Base-by-base conservation (phyloP, 1,140 invertebrate genomes). In the Spodoptera litura region DNA sequence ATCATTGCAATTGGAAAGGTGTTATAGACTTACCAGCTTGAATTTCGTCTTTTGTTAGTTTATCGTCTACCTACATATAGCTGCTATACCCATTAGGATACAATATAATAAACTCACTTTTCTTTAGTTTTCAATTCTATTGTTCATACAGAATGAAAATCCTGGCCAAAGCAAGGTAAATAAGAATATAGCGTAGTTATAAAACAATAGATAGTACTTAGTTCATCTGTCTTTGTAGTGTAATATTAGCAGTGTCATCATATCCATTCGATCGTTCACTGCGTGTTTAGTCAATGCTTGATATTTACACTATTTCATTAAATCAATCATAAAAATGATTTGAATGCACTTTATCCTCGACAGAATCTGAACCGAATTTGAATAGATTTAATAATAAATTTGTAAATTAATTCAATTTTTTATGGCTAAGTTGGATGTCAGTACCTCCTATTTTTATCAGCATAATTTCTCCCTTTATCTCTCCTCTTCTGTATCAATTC, bases 131-230 rank as follows among this genome's bases (percentile, higher is more conserved):
- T 27, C 56, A 61, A 61, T 61, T 66, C 49, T 27, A 64, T 78
- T 61, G 20, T 73, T 81, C 70, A 25, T 71, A 52, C 89, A 91
- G 89, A 86, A 85, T 66, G 87, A 87, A 56, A 79, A 78, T 78
- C 58, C 74, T 58, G 87, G 83, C 56, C 77, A 83, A 62, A 85
- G 72, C 81, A 83, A 89, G 88, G 88, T 90, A 83, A 89, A 86
- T 88, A 86, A 70, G 59, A 9, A 35, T 64, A 9, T 72, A 9
- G 70, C n/a, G n/a, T 68, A 56, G 20, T 27, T 31, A 31, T 51
- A 44, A 52, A 4, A 15, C 49, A 27, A 59, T 75, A 58, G 55
- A 25, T 59, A 13, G 53, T 74, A 49, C 27, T 61, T 49, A 49
- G 64, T 49, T 51, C 20, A 20, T 68, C 44, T 66, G 3, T 25